A percentile compares a stretch with the other conserved stretches of the same genome.
These are phyloP conservation scores for Lagocephalus sceleratus DNA, from an alignment of 2,797 vertebrate genomes.

Conservation along the genomic window DNA sequence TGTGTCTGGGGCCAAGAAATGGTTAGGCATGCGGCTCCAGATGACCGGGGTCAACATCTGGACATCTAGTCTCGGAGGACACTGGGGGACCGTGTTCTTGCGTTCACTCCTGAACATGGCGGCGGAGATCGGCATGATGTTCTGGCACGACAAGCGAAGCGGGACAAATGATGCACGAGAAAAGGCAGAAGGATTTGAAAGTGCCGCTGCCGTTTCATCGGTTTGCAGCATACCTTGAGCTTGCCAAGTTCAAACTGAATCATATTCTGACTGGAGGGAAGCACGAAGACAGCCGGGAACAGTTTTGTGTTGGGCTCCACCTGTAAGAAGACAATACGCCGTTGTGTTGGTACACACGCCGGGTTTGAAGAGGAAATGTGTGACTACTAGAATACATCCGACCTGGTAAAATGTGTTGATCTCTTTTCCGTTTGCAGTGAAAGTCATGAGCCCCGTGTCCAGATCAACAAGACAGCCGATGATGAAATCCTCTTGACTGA, in stretches of 20 bases:
- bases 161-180: not conserved
- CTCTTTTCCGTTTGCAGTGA: constrained; percentile 92
- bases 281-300: constrained; percentile 87
- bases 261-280: constrained; percentile 89
- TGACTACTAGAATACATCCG: constrained; percentile 14
- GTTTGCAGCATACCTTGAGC: constrained; percentile 78
- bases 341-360: not conserved
- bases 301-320: constrained; percentile 94
- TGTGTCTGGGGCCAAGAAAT: constrained; percentile 82
- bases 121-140: constrained; percentile 94
- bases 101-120: constrained; percentile 95
- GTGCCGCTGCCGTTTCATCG: not conserved
- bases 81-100: constrained; percentile 89
- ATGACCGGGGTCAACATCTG: constrained; percentile 89
- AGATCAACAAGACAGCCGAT: constrained; percentile 92
- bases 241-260: constrained; percentile 91
- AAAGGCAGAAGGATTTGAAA: not conserved
- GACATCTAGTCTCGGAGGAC: constrained; percentile 84
- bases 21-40: constrained; percentile 94
- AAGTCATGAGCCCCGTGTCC: constrained; percentile 93
- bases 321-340: constrained; percentile 58
- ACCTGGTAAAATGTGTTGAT: constrained; percentile 97
- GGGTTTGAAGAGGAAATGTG: not conserved
- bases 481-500: constrained; percentile 88
- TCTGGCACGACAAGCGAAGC: constrained; percentile 66